These are phyloP conservation scores for Dyspetes luteomarginatus DNA, from an alignment of 2,888 invertebrate genomes.

Conservation along the genomic window DNA sequence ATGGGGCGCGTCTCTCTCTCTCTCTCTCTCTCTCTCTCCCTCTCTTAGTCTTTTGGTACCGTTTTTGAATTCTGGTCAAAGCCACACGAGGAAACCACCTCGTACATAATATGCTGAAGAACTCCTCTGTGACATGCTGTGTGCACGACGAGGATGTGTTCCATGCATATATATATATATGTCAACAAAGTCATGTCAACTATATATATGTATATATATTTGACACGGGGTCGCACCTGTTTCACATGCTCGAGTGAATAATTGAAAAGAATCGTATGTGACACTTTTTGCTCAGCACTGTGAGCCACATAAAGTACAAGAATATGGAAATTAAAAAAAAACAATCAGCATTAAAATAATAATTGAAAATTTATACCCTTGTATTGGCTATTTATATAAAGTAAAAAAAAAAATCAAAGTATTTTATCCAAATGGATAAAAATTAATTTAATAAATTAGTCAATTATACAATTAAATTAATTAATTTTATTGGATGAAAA, in stretches of 20 bases:
- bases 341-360: neutral
- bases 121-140: slow-evolving; percentile 22
- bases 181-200: neutral
- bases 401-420: neutral
- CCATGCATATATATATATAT: no score
- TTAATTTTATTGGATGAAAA: no score
- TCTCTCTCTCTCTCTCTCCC: no score
- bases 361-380: neutral
- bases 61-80: slow-evolving; percentile 61
- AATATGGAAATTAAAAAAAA: neutral
- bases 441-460: neutral
- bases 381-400: neutral
- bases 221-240: slow-evolving; percentile 52
- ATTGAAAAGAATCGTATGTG: slow-evolving; percentile 56
- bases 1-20: no score
- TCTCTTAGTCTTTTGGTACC: no score
- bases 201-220: neutral
- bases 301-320: neutral
- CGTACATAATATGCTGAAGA: slow-evolving; percentile 33
- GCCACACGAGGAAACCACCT: slow-evolving; percentile 29
- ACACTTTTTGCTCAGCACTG: slow-evolving; percentile 31
- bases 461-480: no score
- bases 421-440: neutral
- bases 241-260: slow-evolving; percentile 59
- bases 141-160: neutral